Evolutionary conservation across 1,140 invertebrate genomes (phyloP), one percentile per base, ranked within the genome.

Genomic region (Trichomalopsis sarcophagae): DNA sequence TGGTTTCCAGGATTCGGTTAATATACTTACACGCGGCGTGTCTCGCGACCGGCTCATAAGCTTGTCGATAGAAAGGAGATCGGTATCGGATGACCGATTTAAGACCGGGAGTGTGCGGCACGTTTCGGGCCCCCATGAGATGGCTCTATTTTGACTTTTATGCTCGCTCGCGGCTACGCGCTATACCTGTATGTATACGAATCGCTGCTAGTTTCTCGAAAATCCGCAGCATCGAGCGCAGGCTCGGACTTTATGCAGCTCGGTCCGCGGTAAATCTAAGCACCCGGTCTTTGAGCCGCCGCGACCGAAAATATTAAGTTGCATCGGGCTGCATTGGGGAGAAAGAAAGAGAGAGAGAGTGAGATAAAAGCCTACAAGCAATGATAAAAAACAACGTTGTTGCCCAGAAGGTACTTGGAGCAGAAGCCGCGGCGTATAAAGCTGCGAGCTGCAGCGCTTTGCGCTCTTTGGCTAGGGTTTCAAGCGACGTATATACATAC

Each of bases 51-150:
- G 79, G 82, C 86, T 89, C 89, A 89, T 89, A 88, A 89, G 88
- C 88, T 89, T 89, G 90, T 91, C 90, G 90, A 91, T 91, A 90
- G 89, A 89, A 88, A 89, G 86, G 73, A 90, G 90, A 91, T 91
- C 87, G 89, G 89, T 91, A 91, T 91, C 91, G 86, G 87, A 78
- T 82, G 88, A 85, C 88, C 77, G 88, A 91, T 91, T 90, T 89
- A 89, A 88, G 84, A 84, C 84, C 81, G 86, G 62, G 74, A 87
- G 88, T 77, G 69, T 84, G 17, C 74, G 47, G 9, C 14, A 80
- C 86, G 87, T 87, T 87, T 88, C 87, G 81, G 86, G 47, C 84
- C 84, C 87, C 86, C 9, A n/a, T 85, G 87, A 87, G 88, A 91
- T 89, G 90, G 88, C 90, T 91, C 89, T 91, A 91, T 91, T 90